Evolutionary conservation across 1,140 invertebrate species (phyloP).

Genomic region (Zaprionus kolodkinae): DNA sequence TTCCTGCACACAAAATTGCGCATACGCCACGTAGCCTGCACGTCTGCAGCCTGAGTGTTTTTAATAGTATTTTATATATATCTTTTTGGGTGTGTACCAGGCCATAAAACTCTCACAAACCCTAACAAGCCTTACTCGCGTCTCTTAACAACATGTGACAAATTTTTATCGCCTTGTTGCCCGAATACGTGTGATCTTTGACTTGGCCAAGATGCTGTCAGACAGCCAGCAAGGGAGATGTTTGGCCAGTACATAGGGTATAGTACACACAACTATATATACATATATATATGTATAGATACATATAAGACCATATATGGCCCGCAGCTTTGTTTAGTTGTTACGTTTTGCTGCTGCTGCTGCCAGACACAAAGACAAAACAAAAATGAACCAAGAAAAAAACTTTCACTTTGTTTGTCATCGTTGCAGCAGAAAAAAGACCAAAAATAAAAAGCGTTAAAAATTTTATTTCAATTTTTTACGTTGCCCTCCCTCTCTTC

Average conservation of each 20-base stretch:
- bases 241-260: neutral
- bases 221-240: constrained; percentile 3
- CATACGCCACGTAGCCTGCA: constrained; percentile 29
- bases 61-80: neutral
- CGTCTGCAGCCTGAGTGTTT: neutral
- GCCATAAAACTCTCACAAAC: constrained; percentile 32
- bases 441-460: constrained; percentile 69
- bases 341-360: constrained; percentile 64
- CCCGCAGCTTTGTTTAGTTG: constrained; percentile 78
- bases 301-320: constrained; percentile 42
- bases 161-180: constrained; percentile 64
- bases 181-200: constrained; percentile 61
- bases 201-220: constrained; percentile 42
- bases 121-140: neutral
- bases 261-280: constrained; percentile 27
- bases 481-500: constrained; percentile 4
- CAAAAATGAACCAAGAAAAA: constrained; percentile 53
- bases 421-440: constrained; percentile 53
- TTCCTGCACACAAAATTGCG: constrained; percentile 39
- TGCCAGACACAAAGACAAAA: constrained; percentile 21
- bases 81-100: constrained; percentile 8
- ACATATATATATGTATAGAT: constrained; percentile 28
- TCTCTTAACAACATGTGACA: constrained; percentile 68
- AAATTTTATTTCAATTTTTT: constrained; percentile 52
- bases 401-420: constrained; percentile 80